Conservation (phyloP, 2,113 vertebrate genomes). For the Pseudopipra pipra region DNA sequence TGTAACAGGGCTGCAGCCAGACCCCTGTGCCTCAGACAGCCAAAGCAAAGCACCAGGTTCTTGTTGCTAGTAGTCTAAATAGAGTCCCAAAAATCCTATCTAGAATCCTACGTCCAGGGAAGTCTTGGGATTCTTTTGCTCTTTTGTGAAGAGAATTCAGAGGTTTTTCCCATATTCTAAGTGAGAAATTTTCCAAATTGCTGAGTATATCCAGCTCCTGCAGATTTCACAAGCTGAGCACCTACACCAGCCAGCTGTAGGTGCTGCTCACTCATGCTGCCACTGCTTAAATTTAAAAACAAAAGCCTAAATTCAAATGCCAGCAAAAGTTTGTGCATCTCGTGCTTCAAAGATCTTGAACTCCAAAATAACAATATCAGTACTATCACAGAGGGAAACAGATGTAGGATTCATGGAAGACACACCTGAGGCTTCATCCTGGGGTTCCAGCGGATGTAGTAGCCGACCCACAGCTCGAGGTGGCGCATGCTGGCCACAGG, state of each 20-base stretch:
- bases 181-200: neutral
- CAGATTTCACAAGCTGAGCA: neutral
- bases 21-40: neutral
- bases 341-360: neutral
- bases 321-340: rapidly evolving
- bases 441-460: conserved; percentile 98
- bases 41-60: neutral
- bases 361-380: rapidly evolving
- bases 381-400: neutral
- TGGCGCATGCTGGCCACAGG: conserved; percentile 95
- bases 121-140: neutral
- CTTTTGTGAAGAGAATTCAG: neutral
- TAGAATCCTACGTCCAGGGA: neutral
- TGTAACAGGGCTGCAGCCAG: neutral
- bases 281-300: too few species aligned
- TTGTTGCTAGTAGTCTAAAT: neutral
- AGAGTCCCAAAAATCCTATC: neutral
- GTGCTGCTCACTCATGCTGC: neutral
- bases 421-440: conserved; percentile 91
- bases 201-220: neutral
- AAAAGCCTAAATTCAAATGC: too few species aligned
- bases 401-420: neutral
- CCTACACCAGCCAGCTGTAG: neutral
- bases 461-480: conserved; percentile 96
- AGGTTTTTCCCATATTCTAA: neutral